Base-by-base conservation (phyloP, 1,140 invertebrate genomes). In the Radopholus similis region DNA sequence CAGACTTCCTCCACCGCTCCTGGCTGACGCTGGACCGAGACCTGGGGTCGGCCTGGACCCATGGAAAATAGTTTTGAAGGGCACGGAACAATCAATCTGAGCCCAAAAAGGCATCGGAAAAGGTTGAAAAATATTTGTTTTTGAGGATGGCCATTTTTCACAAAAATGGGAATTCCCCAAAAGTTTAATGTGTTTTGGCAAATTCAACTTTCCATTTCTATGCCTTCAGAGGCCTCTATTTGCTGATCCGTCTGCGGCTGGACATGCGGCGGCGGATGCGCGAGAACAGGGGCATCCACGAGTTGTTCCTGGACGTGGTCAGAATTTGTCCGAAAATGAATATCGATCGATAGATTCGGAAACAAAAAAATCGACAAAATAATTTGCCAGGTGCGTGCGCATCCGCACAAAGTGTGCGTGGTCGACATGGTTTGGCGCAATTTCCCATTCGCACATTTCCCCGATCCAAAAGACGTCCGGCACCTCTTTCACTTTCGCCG, bases 1-100 rank as follows among this genome's bases (percentile, higher is more conserved):
- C 47, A 21, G 78, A 80, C 59, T 80, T 80, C 60, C 70, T 81
- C 34, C 78, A 83, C 63, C 65, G 78, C 32, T 83, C 81, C 9
- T 81, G 73, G 64, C 57, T 81, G 9, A 82, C 78, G 8, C 53
- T 80, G 34, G 71, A 74, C 51, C 65, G 78, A 35, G 78, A 80
- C 65, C 68, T 80, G 54, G n/a, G n/a, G n/a, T n/a, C n/a, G n/a
- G n/a, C n/a, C n/a, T n/a, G n/a, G n/a, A 66, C 68, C 79, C 82
- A 62, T 68, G 47, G 37, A 35, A 15, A 15, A 9, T 70, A 23
- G 9, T 21, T 49, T 49, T 49, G 44, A 23, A 23, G 18, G 5
- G 9, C 26, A 11, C 8, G 9, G 9, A 2, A 49, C 18, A 49
- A 13, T 11, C n/a, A n/a, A n/a, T n/a, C n/a, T n/a, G n/a, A n/a